These are phyloP conservation scores for Speoplatyrhinus poulsoni DNA, from an alignment of 2,113 vertebrate species.

Conservation along the genomic window DNA sequence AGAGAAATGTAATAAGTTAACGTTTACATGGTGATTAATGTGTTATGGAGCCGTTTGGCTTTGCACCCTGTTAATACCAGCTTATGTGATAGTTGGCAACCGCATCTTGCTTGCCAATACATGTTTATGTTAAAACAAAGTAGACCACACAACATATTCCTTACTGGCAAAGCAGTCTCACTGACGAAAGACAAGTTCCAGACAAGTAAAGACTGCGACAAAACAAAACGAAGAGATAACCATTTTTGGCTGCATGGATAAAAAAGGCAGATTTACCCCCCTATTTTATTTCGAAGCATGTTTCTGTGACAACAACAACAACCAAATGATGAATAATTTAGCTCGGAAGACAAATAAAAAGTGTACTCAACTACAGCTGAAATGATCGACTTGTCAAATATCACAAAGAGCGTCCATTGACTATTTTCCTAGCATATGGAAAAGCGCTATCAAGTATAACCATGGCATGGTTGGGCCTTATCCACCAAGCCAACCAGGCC, in stretches of 20 bases:
- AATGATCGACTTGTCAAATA: constrained; percentile 53
- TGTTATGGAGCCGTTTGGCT: no score
- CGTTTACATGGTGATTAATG: no score
- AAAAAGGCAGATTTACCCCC: constrained; percentile 22
- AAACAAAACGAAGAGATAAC: constrained; percentile 24
- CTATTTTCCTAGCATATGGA: constrained; percentile 52
- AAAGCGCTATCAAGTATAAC: constrained; percentile 66
- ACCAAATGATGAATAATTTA: constrained; percentile 57
- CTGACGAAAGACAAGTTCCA: neutral
- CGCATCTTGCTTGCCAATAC: no score
- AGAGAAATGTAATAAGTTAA: no score
- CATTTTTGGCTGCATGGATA: constrained; percentile 38
- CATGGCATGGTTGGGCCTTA: constrained; percentile 58
- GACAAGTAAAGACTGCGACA: constrained; percentile 10
- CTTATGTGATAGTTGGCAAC: no score
- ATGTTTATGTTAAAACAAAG: neutral
- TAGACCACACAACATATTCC: neutral
- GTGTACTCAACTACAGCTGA: constrained; percentile 52
- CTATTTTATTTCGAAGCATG: constrained; percentile 54
- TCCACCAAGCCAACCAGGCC: constrained; percentile 47
- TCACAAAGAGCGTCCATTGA: constrained; percentile 55
- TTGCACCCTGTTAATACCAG: no score
- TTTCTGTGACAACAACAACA: constrained; percentile 51
- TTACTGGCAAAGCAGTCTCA: neutral
- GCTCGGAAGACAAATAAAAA: constrained; percentile 62